Evolutionary conservation across 2,888 invertebrate species (phyloP).

Genomic region (Helleia helle): DNA sequence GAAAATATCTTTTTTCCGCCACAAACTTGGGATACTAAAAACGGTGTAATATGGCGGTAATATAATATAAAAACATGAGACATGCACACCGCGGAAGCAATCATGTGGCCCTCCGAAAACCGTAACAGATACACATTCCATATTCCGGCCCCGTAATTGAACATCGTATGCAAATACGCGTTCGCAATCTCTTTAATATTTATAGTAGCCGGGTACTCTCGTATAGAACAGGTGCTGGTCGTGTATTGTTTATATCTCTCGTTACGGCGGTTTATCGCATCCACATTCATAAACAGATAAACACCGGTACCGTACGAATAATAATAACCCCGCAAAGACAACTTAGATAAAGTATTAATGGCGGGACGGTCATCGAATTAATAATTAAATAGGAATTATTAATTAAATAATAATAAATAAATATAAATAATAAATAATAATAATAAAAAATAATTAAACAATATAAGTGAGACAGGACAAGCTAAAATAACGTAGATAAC

Average conservation of each 20-base stretch:
- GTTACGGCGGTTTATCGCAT: background rate
- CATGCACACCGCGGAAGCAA: constrained; percentile 31
- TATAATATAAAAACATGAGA: constrained; percentile 10
- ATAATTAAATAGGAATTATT: too few species aligned
- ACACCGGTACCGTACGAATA: background rate
- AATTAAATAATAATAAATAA: too few species aligned
- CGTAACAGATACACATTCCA: constrained; percentile 45
- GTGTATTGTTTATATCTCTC: constrained; percentile 8
- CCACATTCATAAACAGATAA: background rate
- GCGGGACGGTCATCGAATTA: background rate
- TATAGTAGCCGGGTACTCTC: constrained; percentile 49
- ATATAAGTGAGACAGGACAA: too few species aligned
- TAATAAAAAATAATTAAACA: too few species aligned
- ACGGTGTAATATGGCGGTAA: background rate
- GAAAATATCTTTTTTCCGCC: background rate
- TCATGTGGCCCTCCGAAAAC: constrained; percentile 31
- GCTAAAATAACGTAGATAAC: too few species aligned
- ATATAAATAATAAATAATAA: too few species aligned
- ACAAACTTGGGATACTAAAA: too few species aligned
- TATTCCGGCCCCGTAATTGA: constrained; percentile 62
- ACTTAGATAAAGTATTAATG: background rate
- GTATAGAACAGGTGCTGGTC: constrained; percentile 44
- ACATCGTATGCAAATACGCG: constrained; percentile 62
- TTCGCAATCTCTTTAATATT: constrained; percentile 57
- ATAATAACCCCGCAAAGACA: background rate